phyloP scores from a whole-genome alignment of 2,113 vertebrate species.

The Syrmaticus mikado region DNA sequence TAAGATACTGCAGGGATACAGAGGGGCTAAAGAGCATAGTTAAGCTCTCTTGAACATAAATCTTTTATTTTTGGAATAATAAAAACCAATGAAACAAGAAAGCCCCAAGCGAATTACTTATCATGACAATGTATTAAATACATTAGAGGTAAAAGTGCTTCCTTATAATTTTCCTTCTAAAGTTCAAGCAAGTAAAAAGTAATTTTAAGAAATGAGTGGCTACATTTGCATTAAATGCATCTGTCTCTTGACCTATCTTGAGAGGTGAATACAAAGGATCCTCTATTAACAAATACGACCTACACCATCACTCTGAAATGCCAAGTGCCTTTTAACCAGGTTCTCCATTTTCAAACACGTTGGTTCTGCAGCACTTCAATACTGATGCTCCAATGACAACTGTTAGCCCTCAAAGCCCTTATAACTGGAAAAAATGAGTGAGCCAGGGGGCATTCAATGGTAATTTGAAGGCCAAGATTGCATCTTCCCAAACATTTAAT shows the following conservation, averaged over 20 bases:
- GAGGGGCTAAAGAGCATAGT: not conserved
- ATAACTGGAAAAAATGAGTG: not conserved
- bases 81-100: not conserved
- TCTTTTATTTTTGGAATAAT: not conserved
- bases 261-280: not conserved
- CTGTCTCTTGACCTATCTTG: not conserved
- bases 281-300: not conserved
- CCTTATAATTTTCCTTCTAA: slow-evolving; percentile 22
- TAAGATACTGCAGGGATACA: not conserved
- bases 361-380: not conserved
- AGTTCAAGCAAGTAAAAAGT: not conserved
- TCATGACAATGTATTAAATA: slow-evolving; percentile 48
- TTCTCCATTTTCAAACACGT: not conserved
- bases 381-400: not conserved
- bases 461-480: not conserved
- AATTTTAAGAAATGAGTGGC: not conserved
- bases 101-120: not conserved
- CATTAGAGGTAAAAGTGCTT: not conserved
- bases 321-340: not conserved
- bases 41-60: slow-evolving; percentile 14
- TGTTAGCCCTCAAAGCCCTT: not conserved
- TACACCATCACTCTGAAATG: not conserved
- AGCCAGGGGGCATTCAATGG: not conserved
- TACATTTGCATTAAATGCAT: not conserved
- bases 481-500: not conserved